Base-by-base conservation (phyloP, 2,888 invertebrate genomes). In the Eugnorisma glareosa region DNA sequence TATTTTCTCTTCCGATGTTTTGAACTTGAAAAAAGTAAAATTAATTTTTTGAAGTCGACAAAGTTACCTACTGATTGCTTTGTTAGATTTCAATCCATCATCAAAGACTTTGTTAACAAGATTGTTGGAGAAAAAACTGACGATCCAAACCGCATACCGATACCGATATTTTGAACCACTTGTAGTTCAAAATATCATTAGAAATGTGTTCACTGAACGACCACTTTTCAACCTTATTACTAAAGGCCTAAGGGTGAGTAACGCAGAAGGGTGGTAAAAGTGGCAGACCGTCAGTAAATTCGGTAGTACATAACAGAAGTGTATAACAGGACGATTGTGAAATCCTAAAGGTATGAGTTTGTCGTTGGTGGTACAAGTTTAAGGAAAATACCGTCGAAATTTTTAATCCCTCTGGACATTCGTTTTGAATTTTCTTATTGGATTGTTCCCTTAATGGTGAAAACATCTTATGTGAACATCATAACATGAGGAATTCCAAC, bases 41-140 rank as follows among this genome's bases (percentile, higher is more conserved):
- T 48, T 28, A 37, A n/a, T 54, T 51, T 51, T 82, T 45, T 77
- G 13, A 63, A 45, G 31, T 67, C 45, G 21, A 67, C 51, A 57
- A n/a, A 66, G 54, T 37, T n/a, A 45, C 18, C 15, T 10, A 61
- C 37, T 69, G 45, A 70, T 83, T 54, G 54, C 35, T 71, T 70
- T 79, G 59, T 67, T 45, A 83, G 8, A 35, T 57, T 63, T 15
- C 54, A 43, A 79, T 80, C 31, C 37, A 61, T 81, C 59, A 79
- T 54, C 24, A 67, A n/a, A 67, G 59, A 45, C 59, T 45, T 69
- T 7, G 18, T 59, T 59, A 59, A 54, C 31, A 67, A 78, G 28
- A 35, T 82, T 35, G 7, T 18, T 61, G 40, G 57, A n/a, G 11
- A 28, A 77, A 54, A 68, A 31, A 64, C 28, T 51, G 64, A 3